phyloP scores from a whole-genome alignment of 2,797 vertebrate species.

The Babyrousa celebensis region DNA sequence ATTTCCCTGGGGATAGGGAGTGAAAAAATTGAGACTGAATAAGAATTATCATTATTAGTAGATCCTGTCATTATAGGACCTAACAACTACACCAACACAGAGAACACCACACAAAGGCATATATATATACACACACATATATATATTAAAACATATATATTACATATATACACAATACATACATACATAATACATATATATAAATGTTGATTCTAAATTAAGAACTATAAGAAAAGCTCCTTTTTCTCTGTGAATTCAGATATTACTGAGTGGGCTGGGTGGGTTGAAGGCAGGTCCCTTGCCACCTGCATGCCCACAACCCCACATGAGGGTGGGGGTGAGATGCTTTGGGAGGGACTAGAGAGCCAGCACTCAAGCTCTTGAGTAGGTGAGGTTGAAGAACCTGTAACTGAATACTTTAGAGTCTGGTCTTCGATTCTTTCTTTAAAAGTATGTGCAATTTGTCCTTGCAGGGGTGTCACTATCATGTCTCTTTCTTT shows the following conservation, averaged over 20 bases:
- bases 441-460: constrained; percentile 16
- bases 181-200: no score
- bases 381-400: constrained; percentile 6
- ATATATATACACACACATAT: not conserved
- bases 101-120: not conserved
- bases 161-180: no score
- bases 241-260: constrained; percentile 41
- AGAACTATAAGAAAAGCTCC: constrained; percentile 55
- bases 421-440: not conserved
- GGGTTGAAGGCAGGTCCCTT: constrained; percentile 70
- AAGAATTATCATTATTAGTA: constrained; percentile 59
- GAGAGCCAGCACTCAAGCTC: not conserved
- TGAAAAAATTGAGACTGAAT: not conserved
- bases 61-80: not conserved
- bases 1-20: constrained; percentile 93
- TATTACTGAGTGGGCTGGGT: constrained; percentile 65
- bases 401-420: constrained; percentile 16
- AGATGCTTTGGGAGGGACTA: constrained; percentile 68
- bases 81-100: constrained; percentile 34
- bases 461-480: constrained; percentile 45
- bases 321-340: constrained; percentile 71
- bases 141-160: not conserved
- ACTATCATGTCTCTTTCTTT: constrained; percentile 55
- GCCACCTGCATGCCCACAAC: constrained; percentile 74
- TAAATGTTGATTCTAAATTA: constrained; percentile 69